These are phyloP conservation scores for Martes martes DNA, from an alignment of 2,113 vertebrate genomes.

Conservation along the genomic window DNA sequence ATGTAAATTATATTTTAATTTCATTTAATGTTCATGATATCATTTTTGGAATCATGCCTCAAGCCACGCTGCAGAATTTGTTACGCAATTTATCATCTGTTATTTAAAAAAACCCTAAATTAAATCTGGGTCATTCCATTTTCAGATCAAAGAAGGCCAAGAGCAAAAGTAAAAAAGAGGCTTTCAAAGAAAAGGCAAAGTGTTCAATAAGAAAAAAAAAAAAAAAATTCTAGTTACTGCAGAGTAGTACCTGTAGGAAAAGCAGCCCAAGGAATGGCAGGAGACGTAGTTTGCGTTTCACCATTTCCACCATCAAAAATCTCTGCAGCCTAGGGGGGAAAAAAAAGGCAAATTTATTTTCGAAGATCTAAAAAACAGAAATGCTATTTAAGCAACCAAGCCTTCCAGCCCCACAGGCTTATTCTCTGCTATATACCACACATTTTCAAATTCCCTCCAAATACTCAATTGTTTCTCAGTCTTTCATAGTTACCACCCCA, in stretches of 20 bases:
- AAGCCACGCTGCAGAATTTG: background rate
- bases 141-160: background rate
- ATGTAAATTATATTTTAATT: background rate
- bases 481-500: background rate
- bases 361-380: background rate
- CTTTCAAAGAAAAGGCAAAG: background rate
- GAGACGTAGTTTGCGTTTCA: constrained; percentile 81
- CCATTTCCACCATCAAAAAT: constrained; percentile 81
- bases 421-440: background rate
- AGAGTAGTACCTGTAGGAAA: constrained; percentile 83
- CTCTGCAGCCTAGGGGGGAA: constrained; percentile 82
- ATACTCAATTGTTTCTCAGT: background rate
- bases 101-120: background rate
- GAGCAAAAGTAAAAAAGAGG: background rate
- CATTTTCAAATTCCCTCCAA: background rate
- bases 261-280: constrained; percentile 87
- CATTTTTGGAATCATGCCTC: background rate
- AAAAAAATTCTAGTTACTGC: background rate
- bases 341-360: background rate
- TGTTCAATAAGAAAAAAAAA: background rate
- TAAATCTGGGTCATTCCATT: background rate
- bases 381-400: background rate
- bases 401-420: background rate
- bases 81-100: background rate
- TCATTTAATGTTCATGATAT: background rate